Base-by-base conservation (phyloP, 2,888 invertebrate species). In the Pediacus dermestoides region DNA sequence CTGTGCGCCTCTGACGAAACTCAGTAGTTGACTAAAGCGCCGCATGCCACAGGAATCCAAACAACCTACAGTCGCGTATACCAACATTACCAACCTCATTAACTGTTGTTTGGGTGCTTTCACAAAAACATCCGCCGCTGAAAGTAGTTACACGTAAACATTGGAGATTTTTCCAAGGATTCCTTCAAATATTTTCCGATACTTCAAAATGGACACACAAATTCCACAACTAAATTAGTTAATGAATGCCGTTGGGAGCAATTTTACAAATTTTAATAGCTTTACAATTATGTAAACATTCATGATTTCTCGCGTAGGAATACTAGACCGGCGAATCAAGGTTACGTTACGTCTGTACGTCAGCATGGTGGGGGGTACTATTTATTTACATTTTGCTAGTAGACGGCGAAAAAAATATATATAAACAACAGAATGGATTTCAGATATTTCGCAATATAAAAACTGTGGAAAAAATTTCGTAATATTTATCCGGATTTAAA, bases 91-190 rank as follows among this genome's bases (percentile, higher is more conserved):
- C 52, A 60, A 58, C 57, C 57, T 60, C 55, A 53, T 57, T 60
- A 59, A 56, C 60, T 58, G 61, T 65, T 66, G 64, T 66, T 64
- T 66, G 63, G 65, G 62, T 66, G 54, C 41, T 59, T 58, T 58
- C 59, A 61, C 60, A 59, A 58, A 54, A 58, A 57, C 54, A 60
- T 60, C 49, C 64, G 61, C 63, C 40, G 38, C 60, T 53, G 59
- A 58, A 67, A 66, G 53, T 63, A 66, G 64, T 53, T 44, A 63
- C 55, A 62, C 59, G 60, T 65, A 65, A 64, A 64, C 62, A 64
- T 45, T 49, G 32, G 26, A 6, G 21, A 18, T 6, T 18, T 18
- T 18, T 18, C n/a, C 21, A n/a, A 6, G 6, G 21, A 18, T 18
- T 18, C n/a, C n/a, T 18, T 18, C 21, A n/a, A 18, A 7, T 7